These are phyloP conservation scores for Protonibea diacanthus DNA, from an alignment of 2,797 vertebrate genomes.

Conservation along the genomic window DNA sequence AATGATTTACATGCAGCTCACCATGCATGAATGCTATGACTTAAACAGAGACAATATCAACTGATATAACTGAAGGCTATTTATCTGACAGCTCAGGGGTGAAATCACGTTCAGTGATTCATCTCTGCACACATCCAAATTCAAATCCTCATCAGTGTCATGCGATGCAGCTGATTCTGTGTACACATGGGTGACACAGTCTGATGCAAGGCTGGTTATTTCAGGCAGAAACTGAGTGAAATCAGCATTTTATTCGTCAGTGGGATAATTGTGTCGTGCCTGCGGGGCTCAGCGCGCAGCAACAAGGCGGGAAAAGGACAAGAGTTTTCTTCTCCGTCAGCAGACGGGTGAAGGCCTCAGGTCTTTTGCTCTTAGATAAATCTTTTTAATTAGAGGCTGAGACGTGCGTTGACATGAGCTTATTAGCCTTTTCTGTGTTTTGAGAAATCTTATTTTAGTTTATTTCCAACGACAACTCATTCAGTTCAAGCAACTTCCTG, in stretches of 20 bases:
- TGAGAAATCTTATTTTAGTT: neutral
- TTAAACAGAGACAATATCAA: neutral
- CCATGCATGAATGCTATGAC: neutral
- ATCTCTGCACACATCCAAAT: neutral
- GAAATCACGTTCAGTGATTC: constrained; percentile 3
- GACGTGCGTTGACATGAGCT: constrained; percentile 17
- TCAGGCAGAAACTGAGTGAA: neutral
- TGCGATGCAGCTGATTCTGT: neutral
- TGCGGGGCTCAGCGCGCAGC: neutral
- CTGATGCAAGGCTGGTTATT: neutral
- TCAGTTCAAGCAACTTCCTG: neutral
- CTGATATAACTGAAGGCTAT: neutral
- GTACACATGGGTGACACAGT: neutral
- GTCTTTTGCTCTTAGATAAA: neutral
- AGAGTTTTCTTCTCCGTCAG: neutral
- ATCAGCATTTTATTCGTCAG: neutral
- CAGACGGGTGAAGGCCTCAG: neutral
- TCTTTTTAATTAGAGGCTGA: constrained; percentile 23
- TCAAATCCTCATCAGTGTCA: neutral
- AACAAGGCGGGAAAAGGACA: neutral
- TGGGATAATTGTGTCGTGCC: neutral
- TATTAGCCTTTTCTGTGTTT: neutral
- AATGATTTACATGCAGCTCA: neutral
- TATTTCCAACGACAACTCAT: neutral
- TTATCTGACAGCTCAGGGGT: constrained; percentile 10